A percentile compares a stretch with the other conserved stretches of the same genome.
phyloP scores from a whole-genome alignment of 1,140 invertebrate genomes.

The Drosophila persimilis region DNA sequence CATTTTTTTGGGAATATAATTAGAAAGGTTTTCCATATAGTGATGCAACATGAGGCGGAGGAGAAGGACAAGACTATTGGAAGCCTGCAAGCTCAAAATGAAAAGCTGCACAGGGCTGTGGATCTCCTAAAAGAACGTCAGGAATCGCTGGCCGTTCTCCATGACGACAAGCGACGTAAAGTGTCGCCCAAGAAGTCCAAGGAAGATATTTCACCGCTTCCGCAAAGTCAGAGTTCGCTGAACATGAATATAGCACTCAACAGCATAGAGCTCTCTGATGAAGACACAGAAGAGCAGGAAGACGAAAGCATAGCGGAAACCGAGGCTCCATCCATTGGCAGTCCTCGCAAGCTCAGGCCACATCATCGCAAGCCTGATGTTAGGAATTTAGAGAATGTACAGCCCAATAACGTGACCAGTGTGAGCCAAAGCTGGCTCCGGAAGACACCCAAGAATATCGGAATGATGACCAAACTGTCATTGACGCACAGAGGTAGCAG shows the following conservation, averaged over 20 bases:
- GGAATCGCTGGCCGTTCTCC: conserved; percentile 3
- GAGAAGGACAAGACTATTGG: conserved; percentile 42
- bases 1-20: no score
- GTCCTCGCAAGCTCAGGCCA: conserved; percentile 49
- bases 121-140: conserved; percentile 37
- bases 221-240: conserved; percentile 54
- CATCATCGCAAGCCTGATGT: conserved; percentile 27
- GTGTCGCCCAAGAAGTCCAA: conserved; percentile 44
- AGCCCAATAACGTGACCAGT: conserved; percentile 15
- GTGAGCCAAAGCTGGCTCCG: conserved; percentile 23
- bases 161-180: conserved; percentile 52
- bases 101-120: conserved; percentile 53
- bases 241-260: conserved; percentile 74
- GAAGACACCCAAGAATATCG: conserved; percentile 36
- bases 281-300: conserved; percentile 43
- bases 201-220: conserved; percentile 44
- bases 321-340: conserved; percentile 28
- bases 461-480: conserved; percentile 48
- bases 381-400: conserved; percentile 48
- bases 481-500: conserved; percentile 40
- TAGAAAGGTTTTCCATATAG: neutral
- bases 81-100: conserved; percentile 36
- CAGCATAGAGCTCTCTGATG: conserved; percentile 50
- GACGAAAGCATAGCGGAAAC: conserved; percentile 65
- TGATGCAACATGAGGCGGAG: conserved; percentile 38